Evolutionary conservation across 2,797 vertebrate species (phyloP).

Genomic region (Peromyscus eremicus): DNA sequence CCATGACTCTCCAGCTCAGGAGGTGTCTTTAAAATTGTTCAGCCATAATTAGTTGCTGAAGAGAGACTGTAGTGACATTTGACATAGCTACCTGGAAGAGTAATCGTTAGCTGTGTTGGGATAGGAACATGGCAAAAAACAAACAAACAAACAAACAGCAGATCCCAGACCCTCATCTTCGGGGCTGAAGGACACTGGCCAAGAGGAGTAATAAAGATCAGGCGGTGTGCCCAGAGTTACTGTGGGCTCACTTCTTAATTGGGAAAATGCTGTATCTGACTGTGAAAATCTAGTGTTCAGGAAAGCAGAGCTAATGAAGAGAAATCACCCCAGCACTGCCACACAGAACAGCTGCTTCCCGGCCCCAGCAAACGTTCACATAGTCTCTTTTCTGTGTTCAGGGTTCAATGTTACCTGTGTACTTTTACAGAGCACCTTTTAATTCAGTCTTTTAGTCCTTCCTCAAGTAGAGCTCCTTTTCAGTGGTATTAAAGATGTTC

Average conservation of each 20-base stretch:
- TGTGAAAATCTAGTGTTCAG: constrained; percentile 4
- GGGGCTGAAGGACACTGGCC: background rate
- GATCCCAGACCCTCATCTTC: background rate
- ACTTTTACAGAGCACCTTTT: background rate
- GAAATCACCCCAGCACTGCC: background rate
- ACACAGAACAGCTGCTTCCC: background rate
- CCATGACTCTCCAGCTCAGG: background rate
- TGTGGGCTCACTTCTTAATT: constrained; percentile 20
- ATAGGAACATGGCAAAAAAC: background rate
- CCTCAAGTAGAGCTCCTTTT: background rate
- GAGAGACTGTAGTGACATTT: background rate
- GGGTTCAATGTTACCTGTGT: background rate
- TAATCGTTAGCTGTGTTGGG: background rate
- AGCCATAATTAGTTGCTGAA: constrained; percentile 28
- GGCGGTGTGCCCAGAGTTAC: background rate
- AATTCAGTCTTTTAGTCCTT: background rate
- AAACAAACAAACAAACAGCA: background rate
- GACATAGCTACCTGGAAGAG: constrained; percentile 6
- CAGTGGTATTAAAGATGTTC: background rate
- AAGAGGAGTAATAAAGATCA: constrained; percentile 14
- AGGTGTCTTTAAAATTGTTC: constrained; percentile 42
- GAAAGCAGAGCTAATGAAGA: constrained; percentile 49
- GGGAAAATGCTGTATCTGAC: background rate
- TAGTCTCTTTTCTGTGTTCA: background rate
- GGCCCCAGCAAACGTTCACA: background rate